Base-by-base conservation (phyloP, 2,113 vertebrate genomes). In the Crotalus helleri region DNA sequence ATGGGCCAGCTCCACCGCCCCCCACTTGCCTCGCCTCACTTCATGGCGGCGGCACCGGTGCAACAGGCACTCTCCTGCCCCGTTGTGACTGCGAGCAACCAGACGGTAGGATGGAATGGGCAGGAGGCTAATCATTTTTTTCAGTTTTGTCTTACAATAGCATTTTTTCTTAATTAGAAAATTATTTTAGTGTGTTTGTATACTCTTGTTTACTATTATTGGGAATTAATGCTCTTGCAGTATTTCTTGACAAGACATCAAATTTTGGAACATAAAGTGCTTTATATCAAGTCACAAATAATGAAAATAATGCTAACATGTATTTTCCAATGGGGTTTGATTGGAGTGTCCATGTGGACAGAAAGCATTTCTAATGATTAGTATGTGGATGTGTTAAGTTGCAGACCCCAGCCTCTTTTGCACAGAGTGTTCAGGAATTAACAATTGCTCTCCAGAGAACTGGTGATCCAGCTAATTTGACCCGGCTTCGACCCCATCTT, bases 391-490 rank as follows among this genome's bases (percentile, higher is more conserved):
- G 96, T 93, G 93, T 95, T 95, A 97, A 99, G 99, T 98, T 99
- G 98, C 99, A 99, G 98, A 99, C 99, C 89, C 99, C 99, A 85
- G 99, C 99, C 61, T 99, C 99, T 0, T 99, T 99, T 98, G 99
- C 99, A 94, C 99, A 99, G 97, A 99, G 99, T 94, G 99, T 99
- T 94, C 99, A 99, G 97, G 99, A 99, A 96, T 96, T 99, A 97
- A 99, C 99, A 33, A 99, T 99, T 96, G 99, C 99, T 90, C 98
- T 99, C 91, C 99, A 99, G 97, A 98, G 99, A 93, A 99, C 99
- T 89, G 99, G 99, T 95, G 99, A 99, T 94, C 99, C 99, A 89
- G 99, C 99, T 51, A 99, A 99, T 96, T 98, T 99, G 95, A 99
- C 99, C 96, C 98, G 99, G 88, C 98, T 99, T 93, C 97, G 99